Evolutionary conservation across 1,140 invertebrate genomes (phyloP).

Genomic region (Cyphomyrmex costatus): DNA sequence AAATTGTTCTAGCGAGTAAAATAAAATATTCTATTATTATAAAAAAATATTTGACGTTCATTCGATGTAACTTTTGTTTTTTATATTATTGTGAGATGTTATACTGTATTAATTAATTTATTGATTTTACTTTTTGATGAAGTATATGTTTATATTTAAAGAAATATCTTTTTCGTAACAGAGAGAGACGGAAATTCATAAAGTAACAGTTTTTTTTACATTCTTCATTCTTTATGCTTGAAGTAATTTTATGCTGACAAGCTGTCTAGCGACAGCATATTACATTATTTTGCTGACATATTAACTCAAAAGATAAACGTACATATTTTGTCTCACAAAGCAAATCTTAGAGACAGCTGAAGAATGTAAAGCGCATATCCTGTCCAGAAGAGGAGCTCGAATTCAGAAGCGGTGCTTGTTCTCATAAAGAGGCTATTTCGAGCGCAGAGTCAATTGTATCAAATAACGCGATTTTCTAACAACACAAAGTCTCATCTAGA

Average conservation of each 20-base stretch:
- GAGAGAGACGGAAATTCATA: conserved; percentile 25
- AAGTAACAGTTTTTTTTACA: conserved; percentile 19
- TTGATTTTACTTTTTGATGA: conserved; percentile 40
- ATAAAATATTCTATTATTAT: conserved; percentile 49
- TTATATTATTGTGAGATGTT: neutral
- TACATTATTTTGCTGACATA: conserved; percentile 30
- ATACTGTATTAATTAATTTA: conserved; percentile 33
- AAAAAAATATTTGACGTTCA: neutral
- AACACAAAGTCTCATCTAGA: conserved; percentile 30
- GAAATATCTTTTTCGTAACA: neutral
- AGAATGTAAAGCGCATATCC: conserved; percentile 37
- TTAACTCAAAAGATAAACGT: conserved; percentile 11
- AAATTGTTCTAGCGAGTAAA: neutral
- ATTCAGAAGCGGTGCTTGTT: conserved; percentile 24
- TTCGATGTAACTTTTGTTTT: neutral
- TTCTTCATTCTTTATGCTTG: neutral
- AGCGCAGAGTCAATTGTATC: conserved; percentile 40
- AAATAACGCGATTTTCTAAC: conserved; percentile 57
- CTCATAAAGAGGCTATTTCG: conserved; percentile 23
- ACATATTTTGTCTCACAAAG: conserved; percentile 9
- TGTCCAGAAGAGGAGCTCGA: conserved; percentile 24
- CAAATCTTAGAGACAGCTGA: conserved; percentile 27
- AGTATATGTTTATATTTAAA: conserved; percentile 5
- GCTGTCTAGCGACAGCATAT: neutral
- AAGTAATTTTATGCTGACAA: neutral